Base-by-base conservation (phyloP, 2,888 invertebrate genomes). In the Diarsia mendica region DNA sequence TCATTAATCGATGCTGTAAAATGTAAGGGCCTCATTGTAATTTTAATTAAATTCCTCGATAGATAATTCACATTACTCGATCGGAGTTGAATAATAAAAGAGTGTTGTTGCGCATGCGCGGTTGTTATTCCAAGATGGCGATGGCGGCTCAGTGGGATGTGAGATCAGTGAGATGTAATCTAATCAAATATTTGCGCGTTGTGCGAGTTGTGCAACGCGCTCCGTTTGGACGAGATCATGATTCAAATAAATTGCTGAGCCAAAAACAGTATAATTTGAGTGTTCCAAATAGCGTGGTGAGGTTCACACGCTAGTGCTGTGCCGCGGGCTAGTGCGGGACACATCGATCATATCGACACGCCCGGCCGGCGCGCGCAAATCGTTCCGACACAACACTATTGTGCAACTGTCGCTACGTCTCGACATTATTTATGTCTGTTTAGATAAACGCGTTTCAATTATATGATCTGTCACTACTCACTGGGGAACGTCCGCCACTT, bases 211-310 rank as follows among this genome's bases (percentile, higher is more conserved):
- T 85, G 82, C 82, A 88, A 89, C 83, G 77, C 82, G 83, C 88
- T 86, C 53, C 18, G 67, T 76, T 81, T 76, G 83, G 89, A 79
- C 81, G 81, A 82, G 87, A 84, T 87, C 89, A 90, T 90, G 89
- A 90, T 89, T 90, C 87, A 86, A 89, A 88, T 85, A 90, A 89
- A 90, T 90, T 87, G 88, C 86, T 89, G 79, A 83, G 86, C 89
- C 91, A 86, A 90, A 90, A 89, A 81, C 84, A 88, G 90, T 87
- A 88, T 91, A 90, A 91, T 90, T 88, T 89, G 87, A 87, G 85
- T 85, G 89, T 86, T 86, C 85, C 87, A 87, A 86, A 89, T 88
- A 80, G 82, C 73, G 83, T 83, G 80, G 85, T 83, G 67, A 68
- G 75, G 89, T 90, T 90, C 90, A 90, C 90, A 90, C 90, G 90